Evolutionary conservation across 2,113 vertebrate genomes (phyloP).

Genomic region (Coturnix japonica): DNA sequence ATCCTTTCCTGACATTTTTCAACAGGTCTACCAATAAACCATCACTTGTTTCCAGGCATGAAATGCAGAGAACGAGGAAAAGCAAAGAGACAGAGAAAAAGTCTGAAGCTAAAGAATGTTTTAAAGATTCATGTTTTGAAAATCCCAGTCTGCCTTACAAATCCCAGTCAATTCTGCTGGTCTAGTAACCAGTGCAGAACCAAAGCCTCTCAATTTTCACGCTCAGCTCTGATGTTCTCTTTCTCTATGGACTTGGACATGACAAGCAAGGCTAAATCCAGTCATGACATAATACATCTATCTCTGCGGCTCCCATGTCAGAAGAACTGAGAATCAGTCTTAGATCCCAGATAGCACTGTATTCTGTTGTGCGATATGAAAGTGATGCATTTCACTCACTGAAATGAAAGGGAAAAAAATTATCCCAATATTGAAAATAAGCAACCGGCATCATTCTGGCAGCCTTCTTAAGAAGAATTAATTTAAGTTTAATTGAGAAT

Average conservation of each 20-base stretch:
- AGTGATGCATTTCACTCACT: neutral
- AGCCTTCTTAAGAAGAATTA: neutral
- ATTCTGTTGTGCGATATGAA: neutral
- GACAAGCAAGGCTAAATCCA: neutral
- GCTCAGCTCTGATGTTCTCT: neutral
- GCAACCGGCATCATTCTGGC: neutral
- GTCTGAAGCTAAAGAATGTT: neutral
- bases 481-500: no score
- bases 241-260: neutral
- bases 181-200: neutral
- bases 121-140: slow-evolving; percentile 5
- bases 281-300: neutral
- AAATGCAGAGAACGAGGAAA: neutral
- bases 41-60: neutral
- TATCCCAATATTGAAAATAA: neutral
- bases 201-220: neutral
- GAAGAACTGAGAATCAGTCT: neutral
- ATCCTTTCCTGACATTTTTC: neutral
- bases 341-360: neutral
- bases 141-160: neutral
- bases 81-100: neutral
- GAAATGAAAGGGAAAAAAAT: neutral
- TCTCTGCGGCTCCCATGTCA: neutral
- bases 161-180: neutral
- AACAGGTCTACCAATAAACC: neutral